Evolutionary conservation across 37 sponge, comb jelly and placozoan genomes (phyloP), one percentile per base, ranked within the genome.

Genomic region (Aplysina aerophoba): DNA sequence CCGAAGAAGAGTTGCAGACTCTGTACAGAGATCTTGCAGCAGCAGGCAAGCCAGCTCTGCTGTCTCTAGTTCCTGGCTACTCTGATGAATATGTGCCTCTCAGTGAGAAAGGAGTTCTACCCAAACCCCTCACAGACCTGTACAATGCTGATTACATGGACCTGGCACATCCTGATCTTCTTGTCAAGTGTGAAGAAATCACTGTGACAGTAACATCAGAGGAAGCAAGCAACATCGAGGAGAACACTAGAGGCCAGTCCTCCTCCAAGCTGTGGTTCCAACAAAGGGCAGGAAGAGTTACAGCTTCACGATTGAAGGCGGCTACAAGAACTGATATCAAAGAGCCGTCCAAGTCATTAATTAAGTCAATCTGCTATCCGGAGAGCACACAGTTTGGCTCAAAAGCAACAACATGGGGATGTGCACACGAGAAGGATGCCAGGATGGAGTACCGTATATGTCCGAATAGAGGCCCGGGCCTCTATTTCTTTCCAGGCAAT

Each of bases 271-370:
- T 86, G 0, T 90, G 91, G 91, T 90, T 87, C 58, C 87, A 86
- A 33, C 87, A 90, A 61, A 36, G 91, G 50, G 83, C 91, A 17
- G 91, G 91, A 21, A 83, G 83, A 17, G 87, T 90, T 17, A 90
- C 86, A 36, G 91, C 87, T 55, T 90, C 91, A 27, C 35, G 53
- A 36, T 24, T 90, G 25, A 89, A 86, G 55, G 71, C 85, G 68
- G 90, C 82, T 41, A 71, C 55, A 27, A 33, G 72, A 35, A 86
- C 86, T 55, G 61, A 81, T 65, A 44, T 38, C 25, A 24, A 80
- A 56, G 62, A 73, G 78, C 87, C 86, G 64, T 90, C 91, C 3
- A 41, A 41, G 57, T 86, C 87, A 22, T 68, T 90, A n/a, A 31
- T 90, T 30, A 81, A 81, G 44, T 24, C 81, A 50, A 74, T 86